Percentiles rank a stretch among this genome's conserved stretches.
Evolutionary conservation across 2,113 vertebrate genomes (phyloP).

Genomic region (Paratilapia polleni): DNA sequence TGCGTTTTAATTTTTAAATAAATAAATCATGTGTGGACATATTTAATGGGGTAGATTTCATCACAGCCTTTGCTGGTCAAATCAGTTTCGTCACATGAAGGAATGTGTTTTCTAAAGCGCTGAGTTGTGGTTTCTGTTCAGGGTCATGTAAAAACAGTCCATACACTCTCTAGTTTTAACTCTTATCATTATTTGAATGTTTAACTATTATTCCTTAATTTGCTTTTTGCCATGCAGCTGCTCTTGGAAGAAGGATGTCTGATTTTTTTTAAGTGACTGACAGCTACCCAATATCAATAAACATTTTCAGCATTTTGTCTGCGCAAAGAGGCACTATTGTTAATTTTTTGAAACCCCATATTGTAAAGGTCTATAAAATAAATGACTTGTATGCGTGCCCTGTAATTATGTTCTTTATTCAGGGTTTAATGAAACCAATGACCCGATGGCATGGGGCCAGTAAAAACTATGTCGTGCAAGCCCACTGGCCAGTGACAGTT

Average conservation of each 20-base stretch:
- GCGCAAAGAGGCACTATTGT: no score
- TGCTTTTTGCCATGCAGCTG: background rate
- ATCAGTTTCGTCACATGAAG: slow-evolving; percentile 6
- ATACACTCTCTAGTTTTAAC: background rate
- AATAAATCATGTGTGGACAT: background rate
- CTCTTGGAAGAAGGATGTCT: no score
- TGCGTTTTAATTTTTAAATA: background rate
- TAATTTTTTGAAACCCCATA: background rate
- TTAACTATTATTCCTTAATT: background rate
- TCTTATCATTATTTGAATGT: background rate
- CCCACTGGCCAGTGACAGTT: background rate
- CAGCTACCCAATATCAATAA: no score
- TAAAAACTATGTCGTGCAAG: background rate
- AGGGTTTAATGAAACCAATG: background rate
- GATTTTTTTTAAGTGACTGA: background rate
- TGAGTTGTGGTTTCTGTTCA: background rate
- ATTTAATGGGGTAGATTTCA: background rate
- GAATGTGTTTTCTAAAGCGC: slow-evolving; percentile 32
- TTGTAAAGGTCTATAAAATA: background rate
- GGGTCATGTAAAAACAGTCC: background rate
- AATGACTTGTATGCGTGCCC: background rate
- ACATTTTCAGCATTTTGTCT: no score
- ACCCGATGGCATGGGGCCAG: background rate
- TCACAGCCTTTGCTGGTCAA: slow-evolving; percentile 14
- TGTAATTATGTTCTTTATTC: background rate